A percentile compares a stretch with the other conserved stretches of the same genome.
Conservation (phyloP, 2,888 invertebrate species). For the Leptodirus hochenwartii region DNA sequence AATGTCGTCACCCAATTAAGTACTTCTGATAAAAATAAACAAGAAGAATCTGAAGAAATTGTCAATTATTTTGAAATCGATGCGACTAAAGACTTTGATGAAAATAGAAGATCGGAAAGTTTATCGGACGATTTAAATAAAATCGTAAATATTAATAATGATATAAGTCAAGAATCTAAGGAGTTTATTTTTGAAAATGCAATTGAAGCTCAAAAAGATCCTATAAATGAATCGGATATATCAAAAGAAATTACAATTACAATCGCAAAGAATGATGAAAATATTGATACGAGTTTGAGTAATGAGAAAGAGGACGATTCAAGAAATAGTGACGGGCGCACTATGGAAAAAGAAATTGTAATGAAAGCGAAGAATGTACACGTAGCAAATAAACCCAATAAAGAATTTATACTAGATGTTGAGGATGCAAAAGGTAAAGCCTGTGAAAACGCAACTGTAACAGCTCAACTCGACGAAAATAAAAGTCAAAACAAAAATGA, state of each 20-base stretch:
- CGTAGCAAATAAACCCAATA: no score
- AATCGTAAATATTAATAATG: not conserved
- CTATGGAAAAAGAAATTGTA: no score
- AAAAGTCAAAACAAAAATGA: not conserved
- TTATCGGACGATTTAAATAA: no score
- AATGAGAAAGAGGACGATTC: no score
- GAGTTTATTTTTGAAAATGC: not conserved
- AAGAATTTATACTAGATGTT: not conserved
- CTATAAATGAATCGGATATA: not conserved
- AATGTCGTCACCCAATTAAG: no score
- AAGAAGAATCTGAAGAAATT: no score
- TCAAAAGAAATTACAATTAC: conserved; percentile 1
- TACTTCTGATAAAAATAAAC: no score
- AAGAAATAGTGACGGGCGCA: no score
- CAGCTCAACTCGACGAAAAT: not conserved
- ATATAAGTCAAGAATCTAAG: not conserved
- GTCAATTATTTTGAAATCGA: no score
- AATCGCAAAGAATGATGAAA: not conserved
- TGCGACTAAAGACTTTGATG: no score
- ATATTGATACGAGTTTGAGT: no score
- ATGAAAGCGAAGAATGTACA: no score
- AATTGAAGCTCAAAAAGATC: not conserved
- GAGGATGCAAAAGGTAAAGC: not conserved
- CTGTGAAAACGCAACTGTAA: not conserved
- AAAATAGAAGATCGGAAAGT: conserved; percentile 1